Evolutionary conservation across 2,888 invertebrate species (phyloP).

Genomic region (Athripsodes cinereus): DNA sequence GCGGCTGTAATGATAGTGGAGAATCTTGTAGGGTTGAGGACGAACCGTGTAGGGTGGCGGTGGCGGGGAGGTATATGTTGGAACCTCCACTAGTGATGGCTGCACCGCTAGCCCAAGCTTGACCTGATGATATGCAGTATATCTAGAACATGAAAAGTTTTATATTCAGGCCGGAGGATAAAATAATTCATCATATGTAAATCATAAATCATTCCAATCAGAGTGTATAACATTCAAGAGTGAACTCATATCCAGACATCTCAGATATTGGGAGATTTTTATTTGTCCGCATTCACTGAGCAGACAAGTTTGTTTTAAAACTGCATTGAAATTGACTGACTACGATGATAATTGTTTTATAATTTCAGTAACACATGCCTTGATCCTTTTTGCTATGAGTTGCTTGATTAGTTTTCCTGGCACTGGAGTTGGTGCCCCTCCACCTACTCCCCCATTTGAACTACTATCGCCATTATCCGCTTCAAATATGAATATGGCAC

Average conservation of each 20-base stretch:
- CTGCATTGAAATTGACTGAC: too few relatives aligned
- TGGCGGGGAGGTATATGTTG: constrained; percentile 39
- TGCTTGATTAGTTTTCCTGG: constrained; percentile 16
- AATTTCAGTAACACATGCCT: constrained; percentile 29
- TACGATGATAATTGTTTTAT: too few relatives aligned
- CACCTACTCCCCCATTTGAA: constrained; percentile 31
- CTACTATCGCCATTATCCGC: constrained; percentile 50
- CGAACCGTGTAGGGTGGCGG: background rate
- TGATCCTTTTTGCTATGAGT: constrained; percentile 42
- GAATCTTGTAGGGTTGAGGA: background rate
- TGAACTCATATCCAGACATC: too few relatives aligned
- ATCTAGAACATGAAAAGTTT: constrained; percentile 41
- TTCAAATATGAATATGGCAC: constrained; percentile 57
- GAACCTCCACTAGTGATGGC: constrained; percentile 32
- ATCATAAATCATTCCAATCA: too few relatives aligned
- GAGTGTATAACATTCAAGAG: too few relatives aligned
- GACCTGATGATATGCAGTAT: constrained; percentile 46
- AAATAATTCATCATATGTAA: too few relatives aligned
- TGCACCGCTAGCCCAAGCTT: constrained; percentile 37
- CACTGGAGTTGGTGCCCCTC: constrained; percentile 39
- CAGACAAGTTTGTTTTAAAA: too few relatives aligned
- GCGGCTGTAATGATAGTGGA: background rate
- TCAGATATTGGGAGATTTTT: too few relatives aligned
- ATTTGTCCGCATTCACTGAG: too few relatives aligned
- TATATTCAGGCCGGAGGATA: too few relatives aligned